These are phyloP conservation scores for Spilogale gracilis DNA, from an alignment of 2,113 vertebrate genomes.

Conservation along the genomic window DNA sequence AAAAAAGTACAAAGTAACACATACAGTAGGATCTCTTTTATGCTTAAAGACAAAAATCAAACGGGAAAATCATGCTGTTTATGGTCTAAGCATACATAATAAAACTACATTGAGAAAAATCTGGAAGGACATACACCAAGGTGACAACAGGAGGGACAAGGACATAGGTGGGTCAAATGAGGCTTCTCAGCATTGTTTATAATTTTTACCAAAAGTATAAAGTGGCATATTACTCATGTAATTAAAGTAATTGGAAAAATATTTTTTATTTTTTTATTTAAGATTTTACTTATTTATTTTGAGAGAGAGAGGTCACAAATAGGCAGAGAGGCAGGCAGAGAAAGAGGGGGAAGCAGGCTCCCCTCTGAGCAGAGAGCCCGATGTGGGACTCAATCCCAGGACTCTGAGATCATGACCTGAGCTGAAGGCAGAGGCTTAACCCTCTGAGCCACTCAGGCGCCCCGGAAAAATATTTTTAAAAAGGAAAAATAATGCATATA, in stretches of 20 bases:
- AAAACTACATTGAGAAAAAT: neutral
- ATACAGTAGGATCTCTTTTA: neutral
- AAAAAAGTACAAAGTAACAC: conserved; percentile 31
- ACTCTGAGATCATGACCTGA: too few species aligned
- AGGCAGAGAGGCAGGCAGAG: too few species aligned
- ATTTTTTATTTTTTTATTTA: neutral
- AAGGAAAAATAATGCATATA: neutral
- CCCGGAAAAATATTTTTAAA: neutral
- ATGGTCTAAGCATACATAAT: neutral
- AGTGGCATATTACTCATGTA: neutral
- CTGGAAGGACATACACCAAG: neutral
- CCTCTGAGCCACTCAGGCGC: too few species aligned
- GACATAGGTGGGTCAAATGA: neutral
- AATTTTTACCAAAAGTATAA: conserved; percentile 1
- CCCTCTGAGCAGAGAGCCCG: too few species aligned
- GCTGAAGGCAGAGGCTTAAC: too few species aligned
- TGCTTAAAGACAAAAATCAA: conserved; percentile 1
- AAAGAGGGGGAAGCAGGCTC: too few species aligned
- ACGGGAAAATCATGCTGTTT: neutral
- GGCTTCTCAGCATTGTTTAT: neutral
- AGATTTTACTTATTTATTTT: too few species aligned
- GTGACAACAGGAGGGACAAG: neutral
- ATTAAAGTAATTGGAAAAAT: conserved; percentile 28
- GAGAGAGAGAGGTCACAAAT: too few species aligned
- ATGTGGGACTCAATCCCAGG: too few species aligned